Evolutionary conservation across 2,888 invertebrate species (phyloP), one percentile per base, ranked within the genome.

Genomic region (Smittia aterrima): DNA sequence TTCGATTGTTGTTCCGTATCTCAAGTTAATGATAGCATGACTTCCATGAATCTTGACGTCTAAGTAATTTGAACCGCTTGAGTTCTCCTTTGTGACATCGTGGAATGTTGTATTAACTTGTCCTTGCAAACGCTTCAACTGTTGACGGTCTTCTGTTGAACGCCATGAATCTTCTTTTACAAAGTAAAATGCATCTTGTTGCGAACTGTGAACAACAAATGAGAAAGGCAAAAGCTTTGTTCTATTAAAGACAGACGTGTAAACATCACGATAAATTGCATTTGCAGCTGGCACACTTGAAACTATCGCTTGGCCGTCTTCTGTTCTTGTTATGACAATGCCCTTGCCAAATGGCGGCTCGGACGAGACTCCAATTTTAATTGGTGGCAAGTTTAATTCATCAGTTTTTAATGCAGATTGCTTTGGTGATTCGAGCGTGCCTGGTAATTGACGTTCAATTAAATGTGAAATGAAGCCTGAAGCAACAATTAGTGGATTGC

Each of bases 1-100:
- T 77, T 93, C 93, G 9, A 93, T 89, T 1, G 91, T 94, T 16
- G 96, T 95, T 58, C 98, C 98, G 80, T 97, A 97, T n/a, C 96
- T 88, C 76, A 98, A 85, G 81, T 96, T 96, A 77, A 98, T 90
- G 66, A 96, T 92, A 76, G 95, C 94, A 81, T 94, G 93, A 54
- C 89, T 87, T 0, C 95, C 93, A 80, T 95, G 95, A 77, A 98
- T 94, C 82, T 95, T 93, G 7, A 97, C 93, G 82, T 94, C 93
- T 76, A 92, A 87, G 78, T 91, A 91, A 78, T 90, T 90, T 77
- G 88, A 87, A 1, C 91, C 91, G 76, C 90, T 90, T 7, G 86
- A 85, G 75, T 87, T 87, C 79, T 92, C 92, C 68, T 88, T 88
- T 0, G 85, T 84, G 40, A 88, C 89, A 80, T 95, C 94, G 82